These are phyloP conservation scores for Lepidochitona cinerea DNA, from an alignment of 2,888 invertebrate genomes.

Conservation along the genomic window DNA sequence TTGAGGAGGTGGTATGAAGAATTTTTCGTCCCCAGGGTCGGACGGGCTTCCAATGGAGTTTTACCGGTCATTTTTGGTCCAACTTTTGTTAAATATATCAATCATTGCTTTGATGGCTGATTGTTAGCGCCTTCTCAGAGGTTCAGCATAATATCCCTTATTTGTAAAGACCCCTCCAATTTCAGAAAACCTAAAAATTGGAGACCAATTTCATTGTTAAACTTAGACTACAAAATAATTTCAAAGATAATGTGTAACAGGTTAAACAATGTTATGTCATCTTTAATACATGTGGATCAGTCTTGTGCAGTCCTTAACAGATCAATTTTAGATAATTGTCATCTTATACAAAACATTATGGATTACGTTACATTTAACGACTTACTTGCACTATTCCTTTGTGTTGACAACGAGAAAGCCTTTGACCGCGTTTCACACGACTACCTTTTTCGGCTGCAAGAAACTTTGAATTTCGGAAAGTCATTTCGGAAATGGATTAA, in stretches of 20 bases:
- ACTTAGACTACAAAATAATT: conserved; percentile 39
- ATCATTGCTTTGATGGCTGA: not conserved
- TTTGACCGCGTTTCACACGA: conserved; percentile 39
- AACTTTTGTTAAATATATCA: not conserved
- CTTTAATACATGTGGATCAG: conserved; percentile 31
- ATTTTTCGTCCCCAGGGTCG: conserved; percentile 7
- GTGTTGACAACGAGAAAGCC: conserved; percentile 42
- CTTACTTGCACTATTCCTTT: conserved; percentile 26
- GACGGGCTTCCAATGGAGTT: conserved; percentile 14
- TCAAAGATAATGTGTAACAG: conserved; percentile 34
- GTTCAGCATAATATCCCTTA: conserved; percentile 14
- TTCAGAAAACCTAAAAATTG: conserved; percentile 31
- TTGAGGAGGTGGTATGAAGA: conserved; percentile 1
- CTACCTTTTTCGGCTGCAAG: conserved; percentile 33
- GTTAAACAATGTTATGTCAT: conserved; percentile 24
- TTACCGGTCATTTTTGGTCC: conserved; percentile 7
- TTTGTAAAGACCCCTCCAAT: conserved; percentile 33
- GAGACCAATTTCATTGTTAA: conserved; percentile 38
- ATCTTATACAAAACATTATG: conserved; percentile 31
- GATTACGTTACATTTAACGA: conserved; percentile 37
- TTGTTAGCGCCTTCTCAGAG: not conserved
- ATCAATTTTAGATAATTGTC: conserved; percentile 40
- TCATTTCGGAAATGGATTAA: conserved; percentile 33
- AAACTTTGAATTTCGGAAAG: conserved; percentile 33
- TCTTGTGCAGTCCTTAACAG: conserved; percentile 36